Evolutionary conservation across 1,140 invertebrate genomes (phyloP).

Genomic region (Drosophila prosaltans): DNA sequence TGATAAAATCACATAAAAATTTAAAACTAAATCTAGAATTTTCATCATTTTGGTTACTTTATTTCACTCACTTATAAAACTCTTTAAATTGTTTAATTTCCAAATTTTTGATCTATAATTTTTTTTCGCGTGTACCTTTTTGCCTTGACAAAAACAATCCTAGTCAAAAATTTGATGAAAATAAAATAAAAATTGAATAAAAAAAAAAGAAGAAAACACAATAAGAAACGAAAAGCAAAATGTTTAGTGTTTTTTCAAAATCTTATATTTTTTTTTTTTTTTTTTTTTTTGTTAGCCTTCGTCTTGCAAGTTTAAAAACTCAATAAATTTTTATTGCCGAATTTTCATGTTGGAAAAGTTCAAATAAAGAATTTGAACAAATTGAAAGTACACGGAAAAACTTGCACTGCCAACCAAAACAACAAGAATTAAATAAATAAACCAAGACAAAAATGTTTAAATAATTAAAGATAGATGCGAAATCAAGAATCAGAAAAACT

Average conservation of each 20-base stretch:
- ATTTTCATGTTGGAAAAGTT: conserved; percentile 33
- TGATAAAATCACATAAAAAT: too few species aligned
- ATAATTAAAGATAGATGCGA: conserved; percentile 36
- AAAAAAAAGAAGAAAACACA: neutral
- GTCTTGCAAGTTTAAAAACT: conserved; percentile 6
- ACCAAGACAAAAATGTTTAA: conserved; percentile 23
- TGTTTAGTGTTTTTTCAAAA: neutral
- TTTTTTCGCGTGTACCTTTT: neutral
- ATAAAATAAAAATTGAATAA: neutral
- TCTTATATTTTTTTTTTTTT: conserved; percentile 1
- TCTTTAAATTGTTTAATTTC: too few species aligned
- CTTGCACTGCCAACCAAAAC: conserved; percentile 70
- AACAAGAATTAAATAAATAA: conserved; percentile 29
- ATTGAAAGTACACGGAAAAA: conserved; percentile 48
- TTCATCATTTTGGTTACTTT: too few species aligned
- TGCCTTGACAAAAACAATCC: neutral
- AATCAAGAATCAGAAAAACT: conserved; percentile 41
- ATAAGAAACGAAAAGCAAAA: neutral
- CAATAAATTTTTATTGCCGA: conserved; percentile 18
- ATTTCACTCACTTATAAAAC: too few species aligned
- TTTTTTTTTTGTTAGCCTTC: neutral
- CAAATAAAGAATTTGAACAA: conserved; percentile 15
- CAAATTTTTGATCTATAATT: too few species aligned
- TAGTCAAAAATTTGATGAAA: neutral
- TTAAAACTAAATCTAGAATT: too few species aligned